Evolutionary conservation across 2,113 vertebrate genomes (phyloP), one percentile per base, ranked within the genome.

Genomic region (Calyptommatus sinebrachiatus): DNA sequence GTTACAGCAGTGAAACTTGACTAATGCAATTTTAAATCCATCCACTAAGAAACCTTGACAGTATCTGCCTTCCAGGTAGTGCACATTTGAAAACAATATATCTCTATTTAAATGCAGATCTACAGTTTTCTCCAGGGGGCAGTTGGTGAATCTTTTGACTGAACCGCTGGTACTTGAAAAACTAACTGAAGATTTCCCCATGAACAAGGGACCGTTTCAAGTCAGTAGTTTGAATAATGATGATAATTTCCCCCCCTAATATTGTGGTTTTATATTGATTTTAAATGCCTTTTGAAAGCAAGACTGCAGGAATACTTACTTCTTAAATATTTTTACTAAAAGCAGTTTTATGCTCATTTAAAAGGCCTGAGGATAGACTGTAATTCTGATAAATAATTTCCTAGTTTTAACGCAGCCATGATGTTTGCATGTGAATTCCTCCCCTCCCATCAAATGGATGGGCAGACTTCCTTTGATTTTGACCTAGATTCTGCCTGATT

Each of bases 51-150:
- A 94, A 89, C 86, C 88, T 91, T 92, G 94, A 93, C 88, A 87
- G 90, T 86, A 82, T 92, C 91, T 93, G 94, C 94, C 94, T 94
- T 87, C 89, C 90, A 94, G 93, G 89, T 92, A 91, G 88, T 2
- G 14, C 90, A 90, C 91, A 57, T 93, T 92, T 91, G 89, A 89
- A 95, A 95, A 94, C 92, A 90, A 82, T 93, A 0, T 89, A 84
- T 94, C 93, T 96, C 91, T 88, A 92, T 95, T 95, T 94, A 94
- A 95, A 95, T 93, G 94, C 87, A 94, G 92, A 94, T 93, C 92
- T 94, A 85, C 92, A 26, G 74, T 93, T 94, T 95, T 94, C 95
- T 95, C 92, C 86, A 86, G 91, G 90, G 94, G 93, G 88, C 91
- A 91, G 91, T 92, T 95, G 94, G 93, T 0, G 53, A 93, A 91